A percentile compares a stretch with the other conserved stretches of the same genome.
These are phyloP conservation scores for Ornithoptera alexandrae DNA, from an alignment of 2,888 invertebrate species.

Conservation along the genomic window DNA sequence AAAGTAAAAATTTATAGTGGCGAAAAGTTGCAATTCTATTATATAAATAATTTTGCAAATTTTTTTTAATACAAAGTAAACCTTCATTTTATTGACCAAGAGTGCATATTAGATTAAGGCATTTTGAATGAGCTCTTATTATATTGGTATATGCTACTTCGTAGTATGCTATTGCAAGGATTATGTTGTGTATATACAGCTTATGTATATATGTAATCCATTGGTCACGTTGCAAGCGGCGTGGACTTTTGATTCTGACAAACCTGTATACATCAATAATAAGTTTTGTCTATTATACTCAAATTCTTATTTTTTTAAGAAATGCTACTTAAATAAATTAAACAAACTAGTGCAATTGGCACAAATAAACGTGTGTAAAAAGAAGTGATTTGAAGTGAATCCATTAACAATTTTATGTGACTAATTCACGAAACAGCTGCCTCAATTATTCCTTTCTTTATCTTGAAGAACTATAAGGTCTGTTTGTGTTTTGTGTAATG, in stretches of 20 bases:
- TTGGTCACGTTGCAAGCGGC: slow-evolving; percentile 82
- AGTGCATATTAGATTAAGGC: too few relatives aligned
- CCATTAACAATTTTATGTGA: not conserved
- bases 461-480: not conserved
- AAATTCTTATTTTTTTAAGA: slow-evolving; percentile 30
- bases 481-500: not conserved
- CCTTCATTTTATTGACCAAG: too few relatives aligned
- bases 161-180: not conserved
- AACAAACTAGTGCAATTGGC: slow-evolving; percentile 32
- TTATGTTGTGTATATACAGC: not conserved
- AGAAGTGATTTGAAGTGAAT: slow-evolving; percentile 11
- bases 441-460: slow-evolving; percentile 1
- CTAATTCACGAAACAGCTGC: not conserved
- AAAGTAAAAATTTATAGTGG: too few relatives aligned
- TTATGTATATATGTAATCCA: not conserved
- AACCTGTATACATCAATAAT: slow-evolving; percentile 32
- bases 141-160: too few relatives aligned
- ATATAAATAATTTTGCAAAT: too few relatives aligned
- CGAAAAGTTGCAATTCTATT: too few relatives aligned
- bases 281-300: slow-evolving; percentile 25
- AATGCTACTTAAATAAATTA: not conserved
- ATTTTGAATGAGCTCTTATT: too few relatives aligned
- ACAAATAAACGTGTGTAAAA: slow-evolving; percentile 9
- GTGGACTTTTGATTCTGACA: slow-evolving; percentile 54
- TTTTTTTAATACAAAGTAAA: too few relatives aligned